phyloP scores from a whole-genome alignment of 2,888 invertebrate species.

The Craniophora ligustri region DNA sequence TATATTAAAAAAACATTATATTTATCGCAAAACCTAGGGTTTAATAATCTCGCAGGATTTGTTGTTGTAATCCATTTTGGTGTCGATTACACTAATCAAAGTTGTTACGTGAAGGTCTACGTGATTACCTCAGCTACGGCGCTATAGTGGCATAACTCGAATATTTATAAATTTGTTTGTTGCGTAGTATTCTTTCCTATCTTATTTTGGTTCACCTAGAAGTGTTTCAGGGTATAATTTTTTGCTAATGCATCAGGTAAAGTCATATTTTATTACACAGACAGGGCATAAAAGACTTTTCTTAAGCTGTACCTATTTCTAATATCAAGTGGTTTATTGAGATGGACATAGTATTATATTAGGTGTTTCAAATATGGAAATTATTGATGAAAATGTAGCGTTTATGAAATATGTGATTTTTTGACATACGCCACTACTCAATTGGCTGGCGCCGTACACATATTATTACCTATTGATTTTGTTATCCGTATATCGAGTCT shows the following conservation, averaged over 20 bases:
- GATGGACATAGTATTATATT: too few relatives aligned
- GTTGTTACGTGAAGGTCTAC: constrained; percentile 75
- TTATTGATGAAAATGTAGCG: too few relatives aligned
- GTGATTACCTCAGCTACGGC: constrained; percentile 43
- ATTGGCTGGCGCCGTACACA: neutral
- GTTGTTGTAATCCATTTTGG: constrained; percentile 66
- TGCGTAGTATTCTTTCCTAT: too few relatives aligned
- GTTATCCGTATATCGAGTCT: constrained; percentile 42
- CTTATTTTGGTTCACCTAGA: too few relatives aligned
- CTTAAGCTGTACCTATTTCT: too few relatives aligned
- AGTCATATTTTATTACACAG: too few relatives aligned
- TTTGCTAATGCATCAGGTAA: too few relatives aligned
- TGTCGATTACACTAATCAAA: constrained; percentile 79
- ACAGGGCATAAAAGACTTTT: too few relatives aligned
- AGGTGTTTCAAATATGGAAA: too few relatives aligned
- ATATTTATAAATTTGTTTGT: too few relatives aligned
- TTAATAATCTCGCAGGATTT: constrained; percentile 78
- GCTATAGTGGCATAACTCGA: neutral
- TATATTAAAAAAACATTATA: constrained; percentile 43
- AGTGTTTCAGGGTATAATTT: too few relatives aligned
- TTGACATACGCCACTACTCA: constrained; percentile 21
- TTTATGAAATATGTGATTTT: neutral
- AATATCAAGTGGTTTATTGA: too few relatives aligned
- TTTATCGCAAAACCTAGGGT: constrained; percentile 74
- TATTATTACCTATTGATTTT: constrained; percentile 55